Conservation (phyloP, 2,113 vertebrate species). For the Typhlomys cinereus region DNA sequence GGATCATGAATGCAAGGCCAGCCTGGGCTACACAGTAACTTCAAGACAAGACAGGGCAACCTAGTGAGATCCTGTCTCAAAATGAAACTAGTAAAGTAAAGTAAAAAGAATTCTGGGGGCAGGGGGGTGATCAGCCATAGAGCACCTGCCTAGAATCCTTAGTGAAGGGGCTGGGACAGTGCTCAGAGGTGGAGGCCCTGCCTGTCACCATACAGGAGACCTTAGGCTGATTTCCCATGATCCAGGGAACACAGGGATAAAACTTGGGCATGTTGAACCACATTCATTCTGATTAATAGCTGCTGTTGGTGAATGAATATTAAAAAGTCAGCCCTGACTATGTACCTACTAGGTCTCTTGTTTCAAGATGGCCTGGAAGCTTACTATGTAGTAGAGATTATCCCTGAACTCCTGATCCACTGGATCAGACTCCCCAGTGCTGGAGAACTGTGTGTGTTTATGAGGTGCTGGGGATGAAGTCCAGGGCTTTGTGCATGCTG, state of each 20-base stretch:
- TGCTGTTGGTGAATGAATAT: accelerated
- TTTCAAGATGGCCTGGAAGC: neutral
- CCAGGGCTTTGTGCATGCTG: no score
- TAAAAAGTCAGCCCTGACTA: neutral
- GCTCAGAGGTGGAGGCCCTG: neutral
- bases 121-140: neutral
- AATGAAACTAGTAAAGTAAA: neutral
- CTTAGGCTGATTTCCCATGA: no score
- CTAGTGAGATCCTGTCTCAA: neutral
- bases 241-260: neutral
- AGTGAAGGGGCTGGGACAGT: neutral
- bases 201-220: no score
- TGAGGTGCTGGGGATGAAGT: no score
- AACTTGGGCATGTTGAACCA: neutral
- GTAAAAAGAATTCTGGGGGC: neutral
- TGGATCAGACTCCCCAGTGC: neutral
- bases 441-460: neutral
- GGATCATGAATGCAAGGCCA: neutral
- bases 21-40: neutral
- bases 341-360: no score
- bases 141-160: neutral
- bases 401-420: no score
- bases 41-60: no score
- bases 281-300: no score
- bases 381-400: neutral